These are phyloP conservation scores for Cryptocephalus primarius DNA, from an alignment of 2,888 invertebrate genomes.

Conservation along the genomic window DNA sequence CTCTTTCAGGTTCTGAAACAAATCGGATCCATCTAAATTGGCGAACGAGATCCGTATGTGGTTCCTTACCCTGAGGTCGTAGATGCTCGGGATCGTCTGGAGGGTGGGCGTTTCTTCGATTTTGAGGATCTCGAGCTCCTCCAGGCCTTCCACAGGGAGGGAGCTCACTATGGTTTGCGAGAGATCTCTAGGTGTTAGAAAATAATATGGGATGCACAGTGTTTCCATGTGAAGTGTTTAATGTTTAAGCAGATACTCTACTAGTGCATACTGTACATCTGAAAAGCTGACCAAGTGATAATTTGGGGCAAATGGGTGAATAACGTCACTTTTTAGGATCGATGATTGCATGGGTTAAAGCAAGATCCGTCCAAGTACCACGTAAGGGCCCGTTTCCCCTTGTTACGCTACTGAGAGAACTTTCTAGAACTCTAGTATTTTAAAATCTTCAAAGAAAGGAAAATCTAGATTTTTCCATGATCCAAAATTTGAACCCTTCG, in stretches of 20 bases:
- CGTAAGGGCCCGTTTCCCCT: no score
- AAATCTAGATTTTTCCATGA: no score
- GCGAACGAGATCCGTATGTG: background rate
- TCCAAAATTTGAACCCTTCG: no score
- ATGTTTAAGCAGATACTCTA: background rate
- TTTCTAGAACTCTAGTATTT: no score
- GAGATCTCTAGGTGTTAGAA: constrained; percentile 54
- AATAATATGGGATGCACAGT: background rate
- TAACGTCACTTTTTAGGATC: no score
- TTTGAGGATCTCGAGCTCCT: constrained; percentile 56
- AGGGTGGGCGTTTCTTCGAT: constrained; percentile 64
- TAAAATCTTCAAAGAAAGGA: no score
- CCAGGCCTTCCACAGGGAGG: constrained; percentile 63
- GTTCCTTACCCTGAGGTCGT: constrained; percentile 56
- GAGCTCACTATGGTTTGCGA: constrained; percentile 66
- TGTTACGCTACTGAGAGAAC: no score
- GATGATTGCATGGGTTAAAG: no score
- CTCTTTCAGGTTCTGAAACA: constrained; percentile 50
- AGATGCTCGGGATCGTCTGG: constrained; percentile 73
- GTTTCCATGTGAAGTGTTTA: no score
- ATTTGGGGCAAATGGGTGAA: no score
- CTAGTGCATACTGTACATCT: background rate
- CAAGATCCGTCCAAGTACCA: no score
- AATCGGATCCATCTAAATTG: background rate
- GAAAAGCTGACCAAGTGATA: no score